phyloP scores from a whole-genome alignment of 2,888 invertebrate species.

The Polydrusus pterygomalis region DNA sequence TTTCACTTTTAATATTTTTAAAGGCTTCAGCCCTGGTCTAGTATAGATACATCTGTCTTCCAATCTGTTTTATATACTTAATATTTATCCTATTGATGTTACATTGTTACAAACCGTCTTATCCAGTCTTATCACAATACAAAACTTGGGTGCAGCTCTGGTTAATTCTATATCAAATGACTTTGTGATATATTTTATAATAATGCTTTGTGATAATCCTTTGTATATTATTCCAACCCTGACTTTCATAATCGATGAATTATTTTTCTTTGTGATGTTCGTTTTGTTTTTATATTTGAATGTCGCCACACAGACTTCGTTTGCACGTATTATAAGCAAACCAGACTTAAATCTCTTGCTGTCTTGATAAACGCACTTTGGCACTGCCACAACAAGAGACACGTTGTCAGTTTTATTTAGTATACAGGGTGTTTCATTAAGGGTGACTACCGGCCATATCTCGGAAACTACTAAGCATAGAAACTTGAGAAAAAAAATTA shows the following conservation, averaged over 20 bases:
- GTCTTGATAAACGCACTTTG: too few relatives aligned
- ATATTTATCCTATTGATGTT: not conserved
- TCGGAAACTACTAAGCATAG: too few relatives aligned
- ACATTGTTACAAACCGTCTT: not conserved
- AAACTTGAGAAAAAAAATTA: too few relatives aligned
- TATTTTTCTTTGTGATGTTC: conserved; percentile 21
- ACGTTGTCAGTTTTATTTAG: too few relatives aligned
- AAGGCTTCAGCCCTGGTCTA: too few relatives aligned
- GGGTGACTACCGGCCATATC: too few relatives aligned
- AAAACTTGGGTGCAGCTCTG: not conserved
- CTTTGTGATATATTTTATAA: conserved; percentile 52
- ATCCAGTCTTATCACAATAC: not conserved
- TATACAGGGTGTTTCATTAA: too few relatives aligned
- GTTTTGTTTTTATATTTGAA: conserved; percentile 7
- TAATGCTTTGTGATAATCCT: conserved; percentile 53
- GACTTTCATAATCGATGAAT: conserved; percentile 12
- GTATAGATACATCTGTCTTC: too few relatives aligned
- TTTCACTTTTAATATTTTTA: too few relatives aligned
- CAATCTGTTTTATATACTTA: too few relatives aligned
- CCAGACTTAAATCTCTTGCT: not conserved
- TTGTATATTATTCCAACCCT: conserved; percentile 47
- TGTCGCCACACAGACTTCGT: conserved; percentile 7
- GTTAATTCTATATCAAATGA: conserved; percentile 29
- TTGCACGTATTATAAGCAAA: conserved; percentile 4
- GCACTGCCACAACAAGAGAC: too few relatives aligned